phyloP scores from a whole-genome alignment of 2,113 vertebrate genomes.

The Phalacrocorax brasilianus region DNA sequence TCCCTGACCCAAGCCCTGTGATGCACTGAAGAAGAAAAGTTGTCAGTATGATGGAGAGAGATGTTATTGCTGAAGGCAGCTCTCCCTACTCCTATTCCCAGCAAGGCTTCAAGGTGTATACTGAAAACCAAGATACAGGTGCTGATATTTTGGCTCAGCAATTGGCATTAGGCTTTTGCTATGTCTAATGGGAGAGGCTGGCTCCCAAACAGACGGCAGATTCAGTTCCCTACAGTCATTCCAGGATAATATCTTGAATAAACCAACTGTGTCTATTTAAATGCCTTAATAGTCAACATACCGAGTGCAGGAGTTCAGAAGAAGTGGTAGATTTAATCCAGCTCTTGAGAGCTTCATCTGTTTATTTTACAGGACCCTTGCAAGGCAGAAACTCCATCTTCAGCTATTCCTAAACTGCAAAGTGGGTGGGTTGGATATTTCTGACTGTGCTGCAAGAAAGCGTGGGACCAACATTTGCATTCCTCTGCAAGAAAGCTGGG shows the following conservation, averaged over 20 bases:
- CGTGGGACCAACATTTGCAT: constrained; percentile 3
- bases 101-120: neutral
- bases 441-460: neutral
- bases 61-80: neutral
- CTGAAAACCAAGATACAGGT: neutral
- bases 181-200: neutral
- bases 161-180: neutral
- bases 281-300: neutral
- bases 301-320: neutral
- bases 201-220: neutral
- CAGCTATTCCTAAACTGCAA: constrained; percentile 13
- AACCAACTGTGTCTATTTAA: neutral
- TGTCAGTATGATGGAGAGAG: neutral
- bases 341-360: constrained; percentile 15
- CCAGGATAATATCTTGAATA: neutral
- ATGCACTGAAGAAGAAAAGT: neutral
- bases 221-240: neutral
- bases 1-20: neutral
- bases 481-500: neutral
- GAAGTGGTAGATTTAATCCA: constrained; percentile 11
- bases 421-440: constrained; percentile 16
- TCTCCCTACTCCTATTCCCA: neutral
- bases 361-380: constrained; percentile 19
- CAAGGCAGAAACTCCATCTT: constrained; percentile 9
- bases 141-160: neutral